Percentiles rank a stretch among this genome's conserved stretches.
These are phyloP conservation scores for Clostera curtula DNA, from an alignment of 2,888 invertebrate genomes.

Conservation along the genomic window DNA sequence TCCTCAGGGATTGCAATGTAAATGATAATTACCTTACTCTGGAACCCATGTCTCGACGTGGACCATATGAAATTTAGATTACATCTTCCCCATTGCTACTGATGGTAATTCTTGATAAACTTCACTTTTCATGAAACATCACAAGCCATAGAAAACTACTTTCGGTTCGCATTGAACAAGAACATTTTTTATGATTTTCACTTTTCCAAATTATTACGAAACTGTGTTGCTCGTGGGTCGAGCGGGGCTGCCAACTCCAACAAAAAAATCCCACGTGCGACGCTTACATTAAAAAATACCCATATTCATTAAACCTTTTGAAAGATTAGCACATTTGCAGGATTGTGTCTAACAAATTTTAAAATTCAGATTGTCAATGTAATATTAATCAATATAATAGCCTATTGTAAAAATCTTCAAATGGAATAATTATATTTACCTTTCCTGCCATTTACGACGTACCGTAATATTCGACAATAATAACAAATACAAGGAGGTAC, in stretches of 20 bases:
- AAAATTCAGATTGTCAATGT: too few relatives aligned
- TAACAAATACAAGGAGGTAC: too few relatives aligned
- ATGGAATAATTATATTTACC: too few relatives aligned
- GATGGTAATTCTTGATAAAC: constrained; percentile 23
- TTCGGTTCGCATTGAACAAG: constrained; percentile 19
- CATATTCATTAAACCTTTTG: too few relatives aligned
- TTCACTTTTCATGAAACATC: constrained; percentile 44
- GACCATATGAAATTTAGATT: constrained; percentile 44
- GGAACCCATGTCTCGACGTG: constrained; percentile 69
- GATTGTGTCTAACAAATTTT: too few relatives aligned
- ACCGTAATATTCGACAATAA: too few relatives aligned
- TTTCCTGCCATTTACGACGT: too few relatives aligned
- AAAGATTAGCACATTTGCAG: too few relatives aligned
- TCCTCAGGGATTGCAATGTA: constrained; percentile 1
- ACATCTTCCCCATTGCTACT: constrained; percentile 40
- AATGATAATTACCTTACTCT: constrained; percentile 53
- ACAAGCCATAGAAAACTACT: constrained; percentile 53
- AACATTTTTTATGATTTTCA: constrained; percentile 38
- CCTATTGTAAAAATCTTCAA: too few relatives aligned
- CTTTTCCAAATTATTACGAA: constrained; percentile 36
- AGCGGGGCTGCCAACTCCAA: background rate
- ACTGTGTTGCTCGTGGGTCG: constrained; percentile 5
- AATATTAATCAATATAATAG: too few relatives aligned
- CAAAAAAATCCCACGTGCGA: too few relatives aligned
- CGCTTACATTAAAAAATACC: too few relatives aligned